Evolutionary conservation across 2,888 invertebrate genomes (phyloP).

Genomic region (Epistrophella euchroma): DNA sequence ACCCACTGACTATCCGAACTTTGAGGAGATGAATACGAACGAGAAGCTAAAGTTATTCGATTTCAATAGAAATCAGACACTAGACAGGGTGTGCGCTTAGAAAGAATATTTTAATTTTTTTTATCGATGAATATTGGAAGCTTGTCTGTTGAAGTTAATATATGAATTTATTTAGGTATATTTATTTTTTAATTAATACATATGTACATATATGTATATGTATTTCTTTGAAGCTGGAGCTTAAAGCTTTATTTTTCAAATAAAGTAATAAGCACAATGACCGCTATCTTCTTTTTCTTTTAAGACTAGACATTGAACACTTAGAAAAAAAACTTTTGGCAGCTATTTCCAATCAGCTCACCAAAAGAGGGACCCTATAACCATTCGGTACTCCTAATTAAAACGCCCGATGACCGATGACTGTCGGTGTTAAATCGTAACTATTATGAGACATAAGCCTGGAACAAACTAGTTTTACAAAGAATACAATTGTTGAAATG

Average conservation of each 20-base stretch:
- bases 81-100: conserved; percentile 25
- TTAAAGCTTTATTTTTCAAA: background rate
- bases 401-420: too few species aligned
- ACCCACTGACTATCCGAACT: conserved; percentile 8
- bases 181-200: background rate
- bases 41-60: conserved; percentile 22
- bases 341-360: too few species aligned
- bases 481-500: too few species aligned
- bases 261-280: too few species aligned
- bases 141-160: background rate
- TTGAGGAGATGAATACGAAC: conserved; percentile 28
- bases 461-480: too few species aligned
- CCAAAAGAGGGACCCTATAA: too few species aligned
- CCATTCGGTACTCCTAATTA: too few species aligned
- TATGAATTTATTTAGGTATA: background rate
- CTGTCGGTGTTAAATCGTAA: too few species aligned
- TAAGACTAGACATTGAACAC: too few species aligned
- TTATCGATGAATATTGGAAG: background rate
- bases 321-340: too few species aligned
- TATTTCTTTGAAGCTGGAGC: background rate
- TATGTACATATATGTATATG: background rate
- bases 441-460: too few species aligned
- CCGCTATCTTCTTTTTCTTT: too few species aligned
- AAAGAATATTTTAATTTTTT: conserved; percentile 9
- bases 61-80: conserved; percentile 28